Percentiles rank a stretch among this genome's conserved stretches.
Conservation (phyloP, 2,113 vertebrate genomes). For the Zosterops hypoxanthus region DNA sequence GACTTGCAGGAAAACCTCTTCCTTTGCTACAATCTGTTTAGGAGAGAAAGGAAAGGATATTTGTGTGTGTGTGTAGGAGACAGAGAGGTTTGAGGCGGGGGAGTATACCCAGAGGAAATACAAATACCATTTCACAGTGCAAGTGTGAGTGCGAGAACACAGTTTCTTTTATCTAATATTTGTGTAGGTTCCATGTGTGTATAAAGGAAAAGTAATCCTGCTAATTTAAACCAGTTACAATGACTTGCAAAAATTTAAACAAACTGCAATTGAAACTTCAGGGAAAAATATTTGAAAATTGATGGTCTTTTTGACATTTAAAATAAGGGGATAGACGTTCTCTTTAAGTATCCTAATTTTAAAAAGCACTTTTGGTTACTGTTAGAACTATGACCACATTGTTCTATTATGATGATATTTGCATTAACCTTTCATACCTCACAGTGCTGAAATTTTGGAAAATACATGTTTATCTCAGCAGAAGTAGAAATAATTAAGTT, state of each 20-base stretch:
- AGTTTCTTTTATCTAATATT: slow-evolving; percentile 1
- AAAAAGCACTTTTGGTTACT: background rate
- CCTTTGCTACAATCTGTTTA: slow-evolving; percentile 16
- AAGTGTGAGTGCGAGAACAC: background rate
- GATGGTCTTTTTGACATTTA: background rate
- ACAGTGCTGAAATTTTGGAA: background rate
- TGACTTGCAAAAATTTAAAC: slow-evolving; percentile 11
- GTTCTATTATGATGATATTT: background rate
- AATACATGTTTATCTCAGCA: background rate
- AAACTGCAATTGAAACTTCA: background rate
- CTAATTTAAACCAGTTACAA: background rate
- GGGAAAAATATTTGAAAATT: background rate
- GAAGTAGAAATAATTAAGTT: background rate
- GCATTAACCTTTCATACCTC: background rate
- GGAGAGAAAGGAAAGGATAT: slow-evolving; percentile 20
- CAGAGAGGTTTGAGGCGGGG: background rate
- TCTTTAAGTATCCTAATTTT: background rate
- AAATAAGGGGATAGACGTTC: background rate
- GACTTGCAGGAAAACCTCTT: slow-evolving; percentile 28
- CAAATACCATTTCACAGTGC: slow-evolving; percentile 31
- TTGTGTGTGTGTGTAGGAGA: background rate
- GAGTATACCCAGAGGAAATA: slow-evolving; percentile 3
- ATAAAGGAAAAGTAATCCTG: background rate
- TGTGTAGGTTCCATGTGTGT: background rate
- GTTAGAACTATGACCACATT: background rate